phyloP scores from a whole-genome alignment of 2,797 vertebrate genomes.

The Arctocebus calabarensis region DNA sequence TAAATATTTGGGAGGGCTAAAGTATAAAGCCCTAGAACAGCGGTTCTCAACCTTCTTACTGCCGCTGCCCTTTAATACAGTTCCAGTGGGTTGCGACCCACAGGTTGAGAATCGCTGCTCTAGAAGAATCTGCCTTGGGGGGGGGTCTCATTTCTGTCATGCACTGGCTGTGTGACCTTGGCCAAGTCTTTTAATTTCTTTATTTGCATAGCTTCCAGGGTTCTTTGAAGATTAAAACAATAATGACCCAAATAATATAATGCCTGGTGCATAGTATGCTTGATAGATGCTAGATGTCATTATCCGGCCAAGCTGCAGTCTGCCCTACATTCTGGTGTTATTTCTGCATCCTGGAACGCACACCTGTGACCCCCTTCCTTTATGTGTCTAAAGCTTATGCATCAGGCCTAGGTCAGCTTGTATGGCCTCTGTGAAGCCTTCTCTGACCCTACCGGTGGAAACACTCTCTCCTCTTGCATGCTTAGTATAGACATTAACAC shows the following conservation, averaged over 20 bases:
- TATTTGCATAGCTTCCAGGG: neutral
- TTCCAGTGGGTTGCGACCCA: too few relatives aligned
- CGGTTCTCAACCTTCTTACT: too few relatives aligned
- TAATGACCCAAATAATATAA: neutral
- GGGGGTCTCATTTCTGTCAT: neutral
- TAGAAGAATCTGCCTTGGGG: neutral
- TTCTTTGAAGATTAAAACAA: slow-evolving; percentile 27
- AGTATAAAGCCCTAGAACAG: neutral
- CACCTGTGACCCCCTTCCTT: neutral
- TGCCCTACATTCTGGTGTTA: neutral
- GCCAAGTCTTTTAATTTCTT: slow-evolving; percentile 16
- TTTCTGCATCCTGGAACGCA: neutral
- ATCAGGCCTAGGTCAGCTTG: neutral
- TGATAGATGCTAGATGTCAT: neutral
- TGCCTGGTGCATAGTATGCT: neutral
- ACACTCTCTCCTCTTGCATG: neutral
- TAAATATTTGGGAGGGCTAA: neutral
- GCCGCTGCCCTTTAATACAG: too few relatives aligned
- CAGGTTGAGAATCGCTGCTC: too few relatives aligned
- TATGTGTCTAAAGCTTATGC: neutral
- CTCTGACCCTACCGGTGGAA: neutral
- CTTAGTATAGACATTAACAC: neutral
- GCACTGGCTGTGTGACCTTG: neutral
- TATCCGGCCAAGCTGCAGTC: neutral
- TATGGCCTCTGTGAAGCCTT: neutral